phyloP scores from a whole-genome alignment of 2,113 vertebrate genomes.

The Atlantisia rogersi region DNA sequence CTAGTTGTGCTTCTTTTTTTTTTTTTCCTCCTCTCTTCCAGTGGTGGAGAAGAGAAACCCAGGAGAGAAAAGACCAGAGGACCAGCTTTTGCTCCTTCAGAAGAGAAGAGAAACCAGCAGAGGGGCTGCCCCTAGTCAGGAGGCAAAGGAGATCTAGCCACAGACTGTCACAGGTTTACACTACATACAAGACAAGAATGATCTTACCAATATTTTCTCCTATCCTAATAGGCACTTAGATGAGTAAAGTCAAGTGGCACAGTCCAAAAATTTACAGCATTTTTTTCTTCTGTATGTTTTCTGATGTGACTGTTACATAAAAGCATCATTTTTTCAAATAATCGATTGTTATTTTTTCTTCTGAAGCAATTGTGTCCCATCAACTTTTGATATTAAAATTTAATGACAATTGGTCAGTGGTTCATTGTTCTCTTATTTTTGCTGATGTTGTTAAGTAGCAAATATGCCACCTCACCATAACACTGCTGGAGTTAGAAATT shows the following conservation, averaged over 20 bases:
- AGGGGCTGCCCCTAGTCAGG: neutral
- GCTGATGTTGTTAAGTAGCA: neutral
- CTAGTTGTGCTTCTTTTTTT: too few species aligned
- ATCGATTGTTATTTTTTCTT: neutral
- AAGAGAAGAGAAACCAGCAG: neutral
- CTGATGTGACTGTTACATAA: neutral
- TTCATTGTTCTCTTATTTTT: neutral
- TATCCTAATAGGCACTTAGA: neutral
- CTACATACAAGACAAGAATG: neutral
- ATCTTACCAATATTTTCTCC: neutral
- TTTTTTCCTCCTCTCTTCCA: neutral
- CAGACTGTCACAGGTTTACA: neutral
- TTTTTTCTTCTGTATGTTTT: neutral
- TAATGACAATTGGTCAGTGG: neutral
- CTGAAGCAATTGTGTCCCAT: neutral
- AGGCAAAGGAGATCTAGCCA: neutral
- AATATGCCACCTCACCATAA: neutral
- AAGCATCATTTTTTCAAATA: neutral
- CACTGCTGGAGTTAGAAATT: neutral
- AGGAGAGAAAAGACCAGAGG: neutral
- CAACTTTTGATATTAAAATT: neutral
- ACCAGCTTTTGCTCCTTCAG: accelerated
- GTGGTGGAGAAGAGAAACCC: accelerated
- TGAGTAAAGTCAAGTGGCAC: neutral
- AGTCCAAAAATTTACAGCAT: neutral